These are phyloP conservation scores for Nemopilema nomurai DNA, from an alignment of 30 jellyfish, hydroid and myxozoan genomes.

Conservation along the genomic window DNA sequence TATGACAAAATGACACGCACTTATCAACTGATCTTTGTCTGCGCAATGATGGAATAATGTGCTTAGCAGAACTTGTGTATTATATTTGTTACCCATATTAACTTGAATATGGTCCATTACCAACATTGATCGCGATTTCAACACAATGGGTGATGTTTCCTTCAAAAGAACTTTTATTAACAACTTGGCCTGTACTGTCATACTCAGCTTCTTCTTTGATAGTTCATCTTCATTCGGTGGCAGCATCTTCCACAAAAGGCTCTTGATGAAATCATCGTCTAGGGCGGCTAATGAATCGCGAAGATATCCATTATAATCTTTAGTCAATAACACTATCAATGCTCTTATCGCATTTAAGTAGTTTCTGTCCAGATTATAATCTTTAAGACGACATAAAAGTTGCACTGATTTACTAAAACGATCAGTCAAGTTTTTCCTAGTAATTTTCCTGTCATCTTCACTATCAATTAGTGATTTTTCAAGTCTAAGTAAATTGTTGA, in stretches of 20 bases:
- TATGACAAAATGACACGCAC: conserved; percentile 1
- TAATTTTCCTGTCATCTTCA: neutral
- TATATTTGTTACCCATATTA: conserved; percentile 9
- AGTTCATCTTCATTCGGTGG: conserved; percentile 28
- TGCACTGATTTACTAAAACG: neutral
- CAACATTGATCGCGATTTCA: neutral
- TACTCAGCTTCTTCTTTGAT: neutral
- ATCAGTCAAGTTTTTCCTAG: neutral
- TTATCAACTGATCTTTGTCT: conserved; percentile 14
- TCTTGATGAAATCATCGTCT: neutral
- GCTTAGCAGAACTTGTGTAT: conserved; percentile 23
- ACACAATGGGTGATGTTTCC: conserved; percentile 39
- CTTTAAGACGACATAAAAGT: conserved; percentile 1
- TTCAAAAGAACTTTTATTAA: conserved; percentile 24
- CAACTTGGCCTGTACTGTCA: conserved; percentile 4
- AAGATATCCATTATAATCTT: neutral
- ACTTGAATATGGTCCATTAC: conserved; percentile 17
- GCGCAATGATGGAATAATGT: conserved; percentile 34
- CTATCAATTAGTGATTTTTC: neutral
- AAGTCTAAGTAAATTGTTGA: neutral
- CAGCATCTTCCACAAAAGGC: conserved; percentile 9
- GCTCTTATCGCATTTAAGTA: neutral
- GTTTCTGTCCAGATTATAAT: neutral
- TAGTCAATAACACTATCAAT: neutral
- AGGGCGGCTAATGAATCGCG: neutral